Evolutionary conservation across 2,888 invertebrate species (phyloP).

Genomic region (Rambutsinella grinnellia): DNA sequence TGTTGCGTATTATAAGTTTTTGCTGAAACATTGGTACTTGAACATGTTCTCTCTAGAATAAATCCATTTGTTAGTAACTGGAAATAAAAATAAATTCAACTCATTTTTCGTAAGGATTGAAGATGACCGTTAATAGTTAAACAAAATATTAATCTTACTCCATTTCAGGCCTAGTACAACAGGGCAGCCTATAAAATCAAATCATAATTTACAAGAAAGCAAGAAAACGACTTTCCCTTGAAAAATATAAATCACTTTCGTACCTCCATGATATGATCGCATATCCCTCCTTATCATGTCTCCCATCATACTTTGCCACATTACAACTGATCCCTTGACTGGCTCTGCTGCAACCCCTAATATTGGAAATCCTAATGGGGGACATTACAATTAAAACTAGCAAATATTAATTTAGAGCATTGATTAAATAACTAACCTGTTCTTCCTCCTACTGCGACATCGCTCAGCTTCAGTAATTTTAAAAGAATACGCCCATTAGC

Average conservation of each 20-base stretch:
- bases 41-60: slow-evolving; percentile 25
- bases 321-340: slow-evolving; percentile 52
- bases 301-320: slow-evolving; percentile 54
- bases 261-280: slow-evolving; percentile 54
- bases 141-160: slow-evolving; percentile 36
- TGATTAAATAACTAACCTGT: slow-evolving; percentile 16
- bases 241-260: neutral
- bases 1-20: no score
- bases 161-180: slow-evolving; percentile 50
- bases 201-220: neutral
- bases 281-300: slow-evolving; percentile 44
- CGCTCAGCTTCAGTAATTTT: slow-evolving; percentile 4
- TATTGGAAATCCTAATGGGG: slow-evolving; percentile 39
- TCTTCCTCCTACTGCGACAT: slow-evolving; percentile 23
- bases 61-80: slow-evolving; percentile 58
- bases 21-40: slow-evolving; percentile 4
- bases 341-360: slow-evolving; percentile 44
- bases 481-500: neutral
- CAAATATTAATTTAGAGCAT: neutral
- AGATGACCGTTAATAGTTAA: neutral
- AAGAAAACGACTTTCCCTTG: neutral
- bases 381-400: neutral
- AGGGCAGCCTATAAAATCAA: slow-evolving; percentile 44
- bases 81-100: neutral
- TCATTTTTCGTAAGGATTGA: neutral